A percentile compares a stretch with the other conserved stretches of the same genome.
Conservation (phyloP, 2,113 vertebrate species). For the Bubo bubo region DNA sequence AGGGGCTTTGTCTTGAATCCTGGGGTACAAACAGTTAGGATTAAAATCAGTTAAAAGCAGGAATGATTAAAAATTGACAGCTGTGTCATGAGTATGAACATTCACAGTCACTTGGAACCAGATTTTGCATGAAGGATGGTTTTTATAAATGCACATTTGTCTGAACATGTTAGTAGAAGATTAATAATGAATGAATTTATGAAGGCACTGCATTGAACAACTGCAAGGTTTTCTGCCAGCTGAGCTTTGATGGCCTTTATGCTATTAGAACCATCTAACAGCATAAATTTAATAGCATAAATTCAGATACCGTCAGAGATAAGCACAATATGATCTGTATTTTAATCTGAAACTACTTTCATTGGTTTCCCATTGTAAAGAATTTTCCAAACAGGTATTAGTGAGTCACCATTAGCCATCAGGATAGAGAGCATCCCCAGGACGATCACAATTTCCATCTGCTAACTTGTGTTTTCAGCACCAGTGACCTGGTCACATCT, state of each 20-base stretch:
- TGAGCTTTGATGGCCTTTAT: not conserved
- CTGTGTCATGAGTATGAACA: not conserved
- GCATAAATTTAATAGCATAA: not conserved
- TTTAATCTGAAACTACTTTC: not conserved
- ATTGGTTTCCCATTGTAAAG: not conserved
- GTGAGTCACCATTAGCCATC: not conserved
- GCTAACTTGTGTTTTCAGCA: not conserved
- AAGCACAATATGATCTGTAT: not conserved
- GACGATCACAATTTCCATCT: not conserved
- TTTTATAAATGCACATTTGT: not conserved
- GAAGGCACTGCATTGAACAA: not conserved
- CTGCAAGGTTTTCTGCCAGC: not conserved
- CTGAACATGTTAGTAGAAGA: not conserved
- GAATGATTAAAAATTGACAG: not conserved
- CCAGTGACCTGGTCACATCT: not conserved
- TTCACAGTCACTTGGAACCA: not conserved
- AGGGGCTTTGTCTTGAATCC: not conserved
- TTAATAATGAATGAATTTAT: not conserved
- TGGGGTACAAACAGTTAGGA: not conserved
- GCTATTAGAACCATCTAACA: not conserved
- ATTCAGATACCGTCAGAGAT: not conserved
- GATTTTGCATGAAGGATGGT: not conserved
- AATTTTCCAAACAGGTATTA: not conserved
- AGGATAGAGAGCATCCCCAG: not conserved
- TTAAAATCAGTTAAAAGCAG: not conserved